These are phyloP conservation scores for Sinelater perroti DNA, from an alignment of 2,888 invertebrate species.

Conservation along the genomic window DNA sequence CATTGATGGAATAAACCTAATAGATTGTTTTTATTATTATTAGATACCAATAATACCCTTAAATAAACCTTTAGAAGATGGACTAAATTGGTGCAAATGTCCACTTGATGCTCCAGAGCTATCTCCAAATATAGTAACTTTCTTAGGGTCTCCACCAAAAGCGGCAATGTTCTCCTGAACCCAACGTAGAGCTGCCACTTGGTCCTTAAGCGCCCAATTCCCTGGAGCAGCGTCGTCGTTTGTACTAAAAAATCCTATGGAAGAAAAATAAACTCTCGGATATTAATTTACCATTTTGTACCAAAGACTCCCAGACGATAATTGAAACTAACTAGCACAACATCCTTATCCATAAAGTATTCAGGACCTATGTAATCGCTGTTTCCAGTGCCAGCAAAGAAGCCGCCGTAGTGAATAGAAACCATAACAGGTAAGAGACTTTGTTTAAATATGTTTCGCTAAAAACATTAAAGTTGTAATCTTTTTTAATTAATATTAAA, in stretches of 20 bases:
- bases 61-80: conserved; percentile 53
- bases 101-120: conserved; percentile 62
- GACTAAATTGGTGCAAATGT: conserved; percentile 63
- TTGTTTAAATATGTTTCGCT: too few relatives aligned
- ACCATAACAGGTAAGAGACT: conserved; percentile 61
- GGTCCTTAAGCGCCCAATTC: conserved; percentile 64
- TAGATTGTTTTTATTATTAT: conserved; percentile 11
- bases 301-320: conserved; percentile 59
- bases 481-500: too few relatives aligned
- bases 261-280: not conserved
- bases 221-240: conserved; percentile 61
- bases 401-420: conserved; percentile 65
- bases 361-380: conserved; percentile 62
- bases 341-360: conserved; percentile 63
- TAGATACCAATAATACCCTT: not conserved
- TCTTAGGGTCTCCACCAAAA: conserved; percentile 60
- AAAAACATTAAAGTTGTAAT: not conserved
- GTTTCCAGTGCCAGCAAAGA: conserved; percentile 61
- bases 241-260: conserved; percentile 61
- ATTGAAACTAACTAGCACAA: conserved; percentile 62
- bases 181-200: conserved; percentile 61
- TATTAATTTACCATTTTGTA: conserved; percentile 42
- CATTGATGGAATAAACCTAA: conserved; percentile 60
- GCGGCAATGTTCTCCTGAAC: conserved; percentile 59
- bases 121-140: conserved; percentile 63